These are phyloP conservation scores for Loxodonta africana DNA, from an alignment of 2,113 vertebrate species.

Conservation along the genomic window DNA sequence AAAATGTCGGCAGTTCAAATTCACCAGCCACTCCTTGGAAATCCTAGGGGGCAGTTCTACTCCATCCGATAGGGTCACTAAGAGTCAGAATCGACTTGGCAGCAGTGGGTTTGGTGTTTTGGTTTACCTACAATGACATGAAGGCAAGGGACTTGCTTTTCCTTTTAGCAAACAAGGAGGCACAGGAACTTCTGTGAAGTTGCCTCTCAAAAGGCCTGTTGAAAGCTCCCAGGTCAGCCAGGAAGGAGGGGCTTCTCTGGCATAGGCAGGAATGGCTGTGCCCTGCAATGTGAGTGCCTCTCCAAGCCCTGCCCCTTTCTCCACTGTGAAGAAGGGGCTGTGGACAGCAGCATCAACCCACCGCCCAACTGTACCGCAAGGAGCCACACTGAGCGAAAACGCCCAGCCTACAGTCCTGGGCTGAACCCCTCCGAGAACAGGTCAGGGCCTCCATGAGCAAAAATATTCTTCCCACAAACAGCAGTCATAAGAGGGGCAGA, in stretches of 20 bases:
- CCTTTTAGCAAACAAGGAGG: background rate
- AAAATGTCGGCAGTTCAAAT: too few species aligned
- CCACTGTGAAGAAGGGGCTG: background rate
- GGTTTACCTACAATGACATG: too few species aligned
- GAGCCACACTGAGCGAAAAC: background rate
- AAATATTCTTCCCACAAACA: background rate
- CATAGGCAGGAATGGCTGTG: background rate
- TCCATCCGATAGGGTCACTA: too few species aligned
- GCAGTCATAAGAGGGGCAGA: background rate
- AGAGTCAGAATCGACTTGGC: too few species aligned
- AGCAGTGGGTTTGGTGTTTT: too few species aligned
- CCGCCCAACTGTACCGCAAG: background rate
- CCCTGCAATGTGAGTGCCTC: background rate
- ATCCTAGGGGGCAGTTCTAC: too few species aligned
- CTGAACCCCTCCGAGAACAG: background rate
- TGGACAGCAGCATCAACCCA: too few species aligned
- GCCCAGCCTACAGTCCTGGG: fast-evolving
- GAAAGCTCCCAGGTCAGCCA: background rate
- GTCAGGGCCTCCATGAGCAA: background rate
- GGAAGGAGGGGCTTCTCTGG: background rate
- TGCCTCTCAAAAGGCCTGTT: background rate
- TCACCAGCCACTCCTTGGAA: too few species aligned
- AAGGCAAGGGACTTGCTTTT: background rate
- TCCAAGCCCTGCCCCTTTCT: background rate
- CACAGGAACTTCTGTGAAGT: background rate